A percentile compares a stretch with the other conserved stretches of the same genome.
phyloP scores from a whole-genome alignment of 1,140 invertebrate species.

The Lepidurus arcticus region DNA sequence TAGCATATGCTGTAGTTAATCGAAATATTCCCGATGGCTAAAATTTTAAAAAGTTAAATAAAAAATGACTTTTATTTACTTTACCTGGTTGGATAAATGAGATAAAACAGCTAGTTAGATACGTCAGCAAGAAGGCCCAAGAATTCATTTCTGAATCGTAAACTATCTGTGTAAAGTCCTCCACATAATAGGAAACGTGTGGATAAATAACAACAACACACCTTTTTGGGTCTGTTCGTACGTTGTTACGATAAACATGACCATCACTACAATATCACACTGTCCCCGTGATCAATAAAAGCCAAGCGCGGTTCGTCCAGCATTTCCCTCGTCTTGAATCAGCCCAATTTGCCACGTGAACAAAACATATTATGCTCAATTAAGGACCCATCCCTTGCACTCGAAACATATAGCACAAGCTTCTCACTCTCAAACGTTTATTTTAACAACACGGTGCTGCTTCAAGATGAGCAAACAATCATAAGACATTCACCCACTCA shows the following conservation, averaged over 20 bases:
- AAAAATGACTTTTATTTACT: too few relatives aligned
- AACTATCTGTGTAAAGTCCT: neutral
- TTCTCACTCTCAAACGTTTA: too few relatives aligned
- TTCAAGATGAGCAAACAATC: too few relatives aligned
- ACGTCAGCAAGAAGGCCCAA: neutral
- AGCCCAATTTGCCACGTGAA: neutral
- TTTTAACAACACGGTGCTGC: too few relatives aligned
- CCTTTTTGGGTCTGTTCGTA: neutral
- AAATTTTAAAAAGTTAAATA: too few relatives aligned
- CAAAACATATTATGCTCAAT: neutral
- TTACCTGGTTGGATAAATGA: neutral
- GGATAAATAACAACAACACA: neutral
- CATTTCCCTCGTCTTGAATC: neutral
- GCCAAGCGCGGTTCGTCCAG: neutral
- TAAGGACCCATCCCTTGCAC: neutral
- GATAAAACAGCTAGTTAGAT: neutral
- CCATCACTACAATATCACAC: conserved; percentile 1
- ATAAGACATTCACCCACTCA: too few relatives aligned
- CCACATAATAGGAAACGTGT: neutral
- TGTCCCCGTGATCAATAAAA: neutral
- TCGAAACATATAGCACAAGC: neutral
- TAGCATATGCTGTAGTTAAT: too few relatives aligned
- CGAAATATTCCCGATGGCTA: too few relatives aligned
- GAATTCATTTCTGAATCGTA: neutral
- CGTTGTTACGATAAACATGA: conserved; percentile 10